phyloP scores from a whole-genome alignment of 2,113 vertebrate species.

The Pan paniscus region DNA sequence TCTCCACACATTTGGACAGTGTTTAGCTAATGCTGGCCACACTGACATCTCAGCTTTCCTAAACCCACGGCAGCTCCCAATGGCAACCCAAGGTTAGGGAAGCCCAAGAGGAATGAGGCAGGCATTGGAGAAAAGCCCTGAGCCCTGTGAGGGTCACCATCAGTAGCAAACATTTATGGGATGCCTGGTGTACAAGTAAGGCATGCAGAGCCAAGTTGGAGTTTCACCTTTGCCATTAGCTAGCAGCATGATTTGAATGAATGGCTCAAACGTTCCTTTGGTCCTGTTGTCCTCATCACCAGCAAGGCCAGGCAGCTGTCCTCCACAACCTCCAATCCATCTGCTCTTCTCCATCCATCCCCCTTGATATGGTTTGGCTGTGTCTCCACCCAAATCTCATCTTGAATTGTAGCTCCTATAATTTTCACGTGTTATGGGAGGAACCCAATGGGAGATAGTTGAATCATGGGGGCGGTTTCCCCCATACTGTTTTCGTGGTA shows the following conservation, averaged over 20 bases:
- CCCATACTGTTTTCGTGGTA: no score
- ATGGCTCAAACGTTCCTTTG: not conserved
- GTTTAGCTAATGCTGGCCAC: not conserved
- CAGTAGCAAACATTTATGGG: not conserved
- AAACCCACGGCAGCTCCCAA: not conserved
- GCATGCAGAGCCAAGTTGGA: not conserved
- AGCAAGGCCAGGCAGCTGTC: not conserved
- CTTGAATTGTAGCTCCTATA: no score
- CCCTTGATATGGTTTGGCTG: no score
- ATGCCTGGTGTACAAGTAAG: not conserved
- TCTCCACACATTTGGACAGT: not conserved
- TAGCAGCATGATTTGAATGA: not conserved
- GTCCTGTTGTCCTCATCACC: not conserved
- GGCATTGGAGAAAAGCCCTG: not conserved
- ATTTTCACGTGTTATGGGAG: no score
- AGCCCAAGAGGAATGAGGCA: not conserved
- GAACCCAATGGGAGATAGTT: no score
- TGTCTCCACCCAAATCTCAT: no score
- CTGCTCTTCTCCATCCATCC: not conserved
- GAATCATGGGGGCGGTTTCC: no score
- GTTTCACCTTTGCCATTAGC: not conserved
- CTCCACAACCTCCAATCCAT: not conserved
- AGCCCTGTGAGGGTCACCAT: not conserved
- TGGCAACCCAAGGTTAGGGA: not conserved
- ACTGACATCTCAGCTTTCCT: not conserved